Evolutionary conservation across 2,113 vertebrate species (phyloP), one percentile per base, ranked within the genome.

Genomic region (Eira barbara): DNA sequence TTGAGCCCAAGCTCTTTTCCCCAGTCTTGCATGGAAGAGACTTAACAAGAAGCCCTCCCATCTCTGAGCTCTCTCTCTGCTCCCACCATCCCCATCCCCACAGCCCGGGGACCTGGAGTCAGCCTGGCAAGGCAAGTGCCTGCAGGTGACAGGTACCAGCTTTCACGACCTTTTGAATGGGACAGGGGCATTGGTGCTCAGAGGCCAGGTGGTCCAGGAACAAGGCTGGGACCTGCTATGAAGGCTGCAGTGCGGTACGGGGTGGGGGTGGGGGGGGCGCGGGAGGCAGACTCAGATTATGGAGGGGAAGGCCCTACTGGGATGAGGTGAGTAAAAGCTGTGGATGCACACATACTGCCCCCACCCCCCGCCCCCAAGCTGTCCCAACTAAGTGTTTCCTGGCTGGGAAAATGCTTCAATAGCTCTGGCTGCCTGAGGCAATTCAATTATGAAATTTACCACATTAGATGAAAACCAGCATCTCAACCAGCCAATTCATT

Each of bases 361-460:
- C 14, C 6, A 61, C 3, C 8, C 9, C 34, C 14, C 4, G 39
- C 2, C 8, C 27, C 76, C 5, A 2, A 17, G 36, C 31, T 47
- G 88, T 88, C 83, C 73, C 57, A 88, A 80, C 47, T 91, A 91
- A 97, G 88, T 20, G 79, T 84, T 97, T 98, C 96, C 85, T 31
- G 74, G 84, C 25, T 47, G 7, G 83, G 65, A 96, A 69, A 84
- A 45, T 10, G 29, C 89, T 97, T 83, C 92, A 81, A 94, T 83
- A 79, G 63, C 0, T 27, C 92, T 59, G 78, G 97, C 78, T 52
- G 6, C 21, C 71, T 73, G 36, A 80, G 82, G 90, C 98, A 98
- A 98, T 93, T 98, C 94, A 98, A 94, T 95, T 93, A 84, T 78
- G 81, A 88, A 94, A 97, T 93, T 97, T 93, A 95, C 69, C 97